A percentile compares a stretch with the other conserved stretches of the same genome.
Evolutionary conservation across 2,113 vertebrate genomes (phyloP).

Genomic region (Gallinago jamesoni): DNA sequence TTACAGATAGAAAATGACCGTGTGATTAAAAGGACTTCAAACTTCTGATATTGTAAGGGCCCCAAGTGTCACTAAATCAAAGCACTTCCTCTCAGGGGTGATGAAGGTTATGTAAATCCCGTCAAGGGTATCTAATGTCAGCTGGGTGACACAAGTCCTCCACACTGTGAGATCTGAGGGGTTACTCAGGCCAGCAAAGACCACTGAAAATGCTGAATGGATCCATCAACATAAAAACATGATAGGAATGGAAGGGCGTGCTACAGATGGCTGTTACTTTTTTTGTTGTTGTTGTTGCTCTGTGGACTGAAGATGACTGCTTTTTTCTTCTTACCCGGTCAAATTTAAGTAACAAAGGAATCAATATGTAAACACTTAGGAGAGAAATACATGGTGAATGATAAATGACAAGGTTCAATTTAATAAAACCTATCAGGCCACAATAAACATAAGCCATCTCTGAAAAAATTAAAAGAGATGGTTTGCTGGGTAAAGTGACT

Average conservation of each 20-base stretch:
- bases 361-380: neutral
- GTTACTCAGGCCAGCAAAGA: neutral
- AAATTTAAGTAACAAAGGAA: slow-evolving; percentile 32
- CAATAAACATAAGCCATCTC: neutral
- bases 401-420: neutral
- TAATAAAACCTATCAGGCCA: neutral
- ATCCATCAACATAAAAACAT: neutral
- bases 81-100: neutral
- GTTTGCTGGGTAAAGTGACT: neutral
- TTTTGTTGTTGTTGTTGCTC: neutral
- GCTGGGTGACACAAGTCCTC: neutral
- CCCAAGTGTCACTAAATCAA: neutral
- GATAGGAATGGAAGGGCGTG: neutral
- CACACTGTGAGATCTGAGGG: neutral
- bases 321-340: neutral
- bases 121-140: neutral
- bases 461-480: neutral
- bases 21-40: neutral
- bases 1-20: neutral
- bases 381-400: neutral
- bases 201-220: neutral
- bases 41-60: neutral
- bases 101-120: neutral
- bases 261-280: neutral
- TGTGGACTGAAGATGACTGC: neutral